A percentile compares a stretch with the other conserved stretches of the same genome.
Evolutionary conservation across 2,888 invertebrate genomes (phyloP).

Genomic region (Suillia variegata): DNA sequence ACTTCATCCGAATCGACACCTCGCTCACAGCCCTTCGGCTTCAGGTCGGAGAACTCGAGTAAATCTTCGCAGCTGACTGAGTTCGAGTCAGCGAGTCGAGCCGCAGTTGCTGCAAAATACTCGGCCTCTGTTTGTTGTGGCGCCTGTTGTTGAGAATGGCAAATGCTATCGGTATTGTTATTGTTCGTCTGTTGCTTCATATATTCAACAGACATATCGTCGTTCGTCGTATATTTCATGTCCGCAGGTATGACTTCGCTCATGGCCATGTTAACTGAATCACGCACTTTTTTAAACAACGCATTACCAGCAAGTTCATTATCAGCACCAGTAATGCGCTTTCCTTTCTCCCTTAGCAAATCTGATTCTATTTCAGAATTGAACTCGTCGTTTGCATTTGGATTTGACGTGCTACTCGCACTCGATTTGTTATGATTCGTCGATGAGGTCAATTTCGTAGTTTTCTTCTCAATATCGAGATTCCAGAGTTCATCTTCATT

Average conservation of each 20-base stretch:
- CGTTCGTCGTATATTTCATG: background rate
- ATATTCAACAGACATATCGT: background rate
- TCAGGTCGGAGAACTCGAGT: constrained; percentile 83
- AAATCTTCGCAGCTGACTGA: constrained; percentile 92
- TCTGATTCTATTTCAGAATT: background rate
- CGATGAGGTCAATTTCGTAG: constrained; percentile 11
- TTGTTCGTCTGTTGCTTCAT: background rate
- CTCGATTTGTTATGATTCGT: background rate
- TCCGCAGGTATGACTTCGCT: background rate
- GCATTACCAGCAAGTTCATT: constrained; percentile 59
- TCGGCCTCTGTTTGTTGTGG: constrained; percentile 44
- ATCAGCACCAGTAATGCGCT: constrained; percentile 28
- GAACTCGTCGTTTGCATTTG: background rate
- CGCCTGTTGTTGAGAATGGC: background rate
- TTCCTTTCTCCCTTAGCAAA: constrained; percentile 18
- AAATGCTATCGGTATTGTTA: background rate
- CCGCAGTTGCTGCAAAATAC: constrained; percentile 46
- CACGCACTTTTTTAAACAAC: constrained; percentile 60
- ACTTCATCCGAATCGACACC: constrained; percentile 92
- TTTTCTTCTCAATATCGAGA: constrained; percentile 51
- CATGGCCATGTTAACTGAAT: constrained; percentile 58
- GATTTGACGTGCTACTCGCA: constrained; percentile 24
- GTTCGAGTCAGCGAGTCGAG: constrained; percentile 65
- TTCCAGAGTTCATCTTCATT: constrained; percentile 57
- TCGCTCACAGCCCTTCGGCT: constrained; percentile 80